These are phyloP conservation scores for Coptodon bakossiorum DNA, from an alignment of 2,113 vertebrate genomes.

Conservation along the genomic window DNA sequence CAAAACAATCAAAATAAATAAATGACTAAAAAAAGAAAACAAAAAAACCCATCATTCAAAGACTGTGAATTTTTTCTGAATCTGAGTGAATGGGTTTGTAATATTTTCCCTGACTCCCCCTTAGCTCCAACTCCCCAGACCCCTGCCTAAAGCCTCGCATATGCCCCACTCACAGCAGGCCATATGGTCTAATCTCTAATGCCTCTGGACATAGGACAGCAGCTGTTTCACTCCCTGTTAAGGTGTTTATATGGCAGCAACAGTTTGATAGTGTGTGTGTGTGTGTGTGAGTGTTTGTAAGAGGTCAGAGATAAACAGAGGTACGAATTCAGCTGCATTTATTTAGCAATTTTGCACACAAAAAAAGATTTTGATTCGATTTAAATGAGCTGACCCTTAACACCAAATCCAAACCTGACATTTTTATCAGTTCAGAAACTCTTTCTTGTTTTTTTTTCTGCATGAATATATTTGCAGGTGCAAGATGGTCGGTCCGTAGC, in stretches of 20 bases:
- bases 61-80: background rate
- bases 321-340: background rate
- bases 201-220: slow-evolving; percentile 44
- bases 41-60: background rate
- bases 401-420: background rate
- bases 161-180: slow-evolving; percentile 32
- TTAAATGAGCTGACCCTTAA: background rate
- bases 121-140: background rate
- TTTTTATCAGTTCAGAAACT: background rate
- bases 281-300: background rate
- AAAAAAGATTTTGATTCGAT: rapidly evolving
- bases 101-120: background rate
- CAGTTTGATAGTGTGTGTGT: background rate
- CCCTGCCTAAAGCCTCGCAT: slow-evolving; percentile 11
- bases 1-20: background rate
- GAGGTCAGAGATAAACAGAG: background rate
- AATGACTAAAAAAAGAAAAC: background rate
- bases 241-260: background rate
- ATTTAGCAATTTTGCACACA: background rate
- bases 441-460: background rate
- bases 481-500: background rate
- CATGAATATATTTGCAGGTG: background rate
- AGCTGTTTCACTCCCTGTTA: slow-evolving; percentile 43
- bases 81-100: background rate
- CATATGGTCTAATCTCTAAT: slow-evolving; percentile 43